Conservation (phyloP, 2,113 vertebrate genomes). For the Pomatostomus ruficeps region DNA sequence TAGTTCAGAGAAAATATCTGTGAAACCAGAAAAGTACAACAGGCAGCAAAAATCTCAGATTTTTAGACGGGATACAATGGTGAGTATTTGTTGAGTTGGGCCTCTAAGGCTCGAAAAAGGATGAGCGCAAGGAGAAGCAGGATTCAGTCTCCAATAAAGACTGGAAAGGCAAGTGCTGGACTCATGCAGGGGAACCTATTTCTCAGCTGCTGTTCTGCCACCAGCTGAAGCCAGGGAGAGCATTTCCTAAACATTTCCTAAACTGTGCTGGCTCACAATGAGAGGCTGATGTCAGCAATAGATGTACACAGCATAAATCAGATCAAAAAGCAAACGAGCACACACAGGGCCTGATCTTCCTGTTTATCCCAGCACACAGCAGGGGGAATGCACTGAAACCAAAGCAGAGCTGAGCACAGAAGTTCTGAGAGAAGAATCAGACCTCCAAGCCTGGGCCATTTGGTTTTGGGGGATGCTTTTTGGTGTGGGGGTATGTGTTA, state of each 20-base stretch:
- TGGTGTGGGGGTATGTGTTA: rapidly evolving
- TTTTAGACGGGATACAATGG: neutral
- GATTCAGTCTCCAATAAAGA: neutral
- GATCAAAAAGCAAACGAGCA: neutral
- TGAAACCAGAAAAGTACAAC: neutral
- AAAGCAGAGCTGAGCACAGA: neutral
- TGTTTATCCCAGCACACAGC: neutral
- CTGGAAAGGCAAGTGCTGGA: neutral
- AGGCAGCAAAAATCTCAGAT: neutral
- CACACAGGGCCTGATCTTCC: neutral
- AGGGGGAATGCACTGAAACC: neutral
- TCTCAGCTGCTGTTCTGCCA: neutral
- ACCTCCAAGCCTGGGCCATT: neutral
- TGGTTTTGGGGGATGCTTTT: neutral
- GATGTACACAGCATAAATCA: slow-evolving; percentile 2
- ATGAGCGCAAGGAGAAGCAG: neutral
- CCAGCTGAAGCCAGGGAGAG: neutral
- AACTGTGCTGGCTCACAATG: neutral
- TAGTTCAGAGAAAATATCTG: neutral
- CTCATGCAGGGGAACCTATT: neutral
- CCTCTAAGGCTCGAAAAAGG: neutral
- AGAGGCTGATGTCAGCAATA: neutral
- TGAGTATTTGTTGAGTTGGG: neutral
- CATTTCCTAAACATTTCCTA: neutral
- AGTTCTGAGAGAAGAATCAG: neutral